Evolutionary conservation across 2,888 invertebrate species (phyloP).

Genomic region (Macaria liturata): DNA sequence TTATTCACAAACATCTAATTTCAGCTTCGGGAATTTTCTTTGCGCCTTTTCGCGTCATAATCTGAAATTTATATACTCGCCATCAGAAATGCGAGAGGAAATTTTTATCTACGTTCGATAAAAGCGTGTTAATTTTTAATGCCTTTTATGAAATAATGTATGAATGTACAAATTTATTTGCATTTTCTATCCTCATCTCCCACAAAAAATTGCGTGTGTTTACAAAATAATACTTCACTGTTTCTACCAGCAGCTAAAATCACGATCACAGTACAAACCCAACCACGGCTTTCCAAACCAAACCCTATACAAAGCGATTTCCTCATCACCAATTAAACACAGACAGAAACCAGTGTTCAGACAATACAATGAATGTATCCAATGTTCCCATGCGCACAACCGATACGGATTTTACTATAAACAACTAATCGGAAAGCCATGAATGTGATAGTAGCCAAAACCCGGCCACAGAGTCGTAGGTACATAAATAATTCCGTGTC

Average conservation of each 20-base stretch:
- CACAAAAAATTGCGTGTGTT: too few species aligned
- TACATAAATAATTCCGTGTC: constrained; percentile 22
- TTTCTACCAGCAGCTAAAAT: too few species aligned
- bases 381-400: constrained; percentile 1
- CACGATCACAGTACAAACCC: too few species aligned
- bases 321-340: too few species aligned
- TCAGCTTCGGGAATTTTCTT: constrained; percentile 22
- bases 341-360: background rate
- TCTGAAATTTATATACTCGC: constrained; percentile 13
- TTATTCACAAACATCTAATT: constrained; percentile 35
- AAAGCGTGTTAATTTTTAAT: background rate
- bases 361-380: constrained; percentile 1
- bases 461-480: constrained; percentile 5
- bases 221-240: too few species aligned
- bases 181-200: too few species aligned
- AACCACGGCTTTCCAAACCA: too few species aligned
- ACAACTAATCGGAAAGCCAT: constrained; percentile 11
- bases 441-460: constrained; percentile 9
- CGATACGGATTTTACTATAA: constrained; percentile 3
- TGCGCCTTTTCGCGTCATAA: constrained; percentile 20
- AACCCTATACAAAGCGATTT: too few species aligned
- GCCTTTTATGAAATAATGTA: background rate
- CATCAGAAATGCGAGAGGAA: constrained; percentile 9
- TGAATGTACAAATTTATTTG: too few species aligned
- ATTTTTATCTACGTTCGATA: background rate